Conservation (phyloP, 1,140 invertebrate species). For the Brachionus manjavacas region DNA sequence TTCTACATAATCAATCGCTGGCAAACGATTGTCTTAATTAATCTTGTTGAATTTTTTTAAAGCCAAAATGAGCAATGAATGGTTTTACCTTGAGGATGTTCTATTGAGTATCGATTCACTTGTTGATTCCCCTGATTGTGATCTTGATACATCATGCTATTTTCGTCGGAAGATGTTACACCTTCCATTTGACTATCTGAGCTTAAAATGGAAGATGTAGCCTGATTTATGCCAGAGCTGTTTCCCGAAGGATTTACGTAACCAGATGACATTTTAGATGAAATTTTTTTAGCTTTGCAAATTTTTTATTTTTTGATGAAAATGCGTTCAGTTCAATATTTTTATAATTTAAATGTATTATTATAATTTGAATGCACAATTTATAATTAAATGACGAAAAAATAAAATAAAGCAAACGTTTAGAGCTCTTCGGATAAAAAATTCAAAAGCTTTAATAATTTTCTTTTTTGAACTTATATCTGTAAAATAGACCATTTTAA, state of each 20-base stretch:
- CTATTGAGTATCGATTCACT: constrained; percentile 24
- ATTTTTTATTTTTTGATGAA: background rate
- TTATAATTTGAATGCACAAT: background rate
- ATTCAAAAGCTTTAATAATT: background rate
- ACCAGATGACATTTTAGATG: constrained; percentile 12
- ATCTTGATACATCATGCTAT: background rate
- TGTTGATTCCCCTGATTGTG: background rate
- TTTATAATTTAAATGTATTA: background rate
- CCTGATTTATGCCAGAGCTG: background rate
- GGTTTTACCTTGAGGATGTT: constrained; percentile 38
- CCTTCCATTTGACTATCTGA: constrained; percentile 26
- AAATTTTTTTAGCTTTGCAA: background rate
- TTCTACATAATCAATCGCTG: constrained; percentile 34
- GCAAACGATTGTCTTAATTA: constrained; percentile 22
- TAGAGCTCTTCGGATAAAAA: background rate
- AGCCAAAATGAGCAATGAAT: background rate
- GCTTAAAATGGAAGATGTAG: background rate
- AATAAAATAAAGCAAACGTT: background rate
- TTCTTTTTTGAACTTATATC: too few relatives aligned
- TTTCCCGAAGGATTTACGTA: background rate
- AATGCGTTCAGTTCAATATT: background rate
- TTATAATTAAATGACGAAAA: background rate
- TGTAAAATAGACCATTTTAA: too few relatives aligned
- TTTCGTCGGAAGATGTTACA: background rate
- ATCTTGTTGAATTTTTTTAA: background rate